phyloP scores from a whole-genome alignment of 2,113 vertebrate genomes.

The Psittacus erithacus region DNA sequence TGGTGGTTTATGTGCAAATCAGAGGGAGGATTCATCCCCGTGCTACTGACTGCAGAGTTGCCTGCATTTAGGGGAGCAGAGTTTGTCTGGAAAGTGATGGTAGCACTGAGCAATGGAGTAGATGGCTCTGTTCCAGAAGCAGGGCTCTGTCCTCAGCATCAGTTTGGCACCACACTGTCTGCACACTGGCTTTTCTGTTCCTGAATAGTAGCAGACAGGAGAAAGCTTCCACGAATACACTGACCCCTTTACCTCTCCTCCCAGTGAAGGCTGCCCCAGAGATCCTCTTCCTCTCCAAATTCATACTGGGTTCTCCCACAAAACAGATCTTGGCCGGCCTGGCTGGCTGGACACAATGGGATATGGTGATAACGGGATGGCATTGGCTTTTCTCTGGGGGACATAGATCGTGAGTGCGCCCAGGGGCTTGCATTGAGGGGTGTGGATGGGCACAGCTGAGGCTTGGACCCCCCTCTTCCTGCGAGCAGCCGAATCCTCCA shows the following conservation, averaged over 20 bases:
- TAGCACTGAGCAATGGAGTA: neutral
- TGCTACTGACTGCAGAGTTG: neutral
- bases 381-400: neutral
- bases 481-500: neutral
- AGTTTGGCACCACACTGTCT: constrained; percentile 44
- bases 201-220: constrained; percentile 24
- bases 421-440: neutral
- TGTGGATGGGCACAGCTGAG: neutral
- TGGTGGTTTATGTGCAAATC: neutral
- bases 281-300: neutral
- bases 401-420: neutral
- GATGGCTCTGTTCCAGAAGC: constrained; percentile 41
- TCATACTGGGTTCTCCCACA: neutral
- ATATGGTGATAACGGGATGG: neutral
- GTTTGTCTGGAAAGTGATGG: constrained; percentile 1
- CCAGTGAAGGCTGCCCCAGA: neutral
- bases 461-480: neutral
- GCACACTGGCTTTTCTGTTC: constrained; percentile 1
- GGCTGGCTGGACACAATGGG: neutral
- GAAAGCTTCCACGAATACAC: constrained; percentile 7
- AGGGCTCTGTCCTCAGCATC: constrained; percentile 44
- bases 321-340: neutral
- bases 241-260: constrained; percentile 32
- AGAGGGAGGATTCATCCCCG: neutral
- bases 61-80: neutral